Evolutionary conservation across 2,888 invertebrate genomes (phyloP), one percentile per base, ranked within the genome.

Genomic region (Agrochola lychnidis): DNA sequence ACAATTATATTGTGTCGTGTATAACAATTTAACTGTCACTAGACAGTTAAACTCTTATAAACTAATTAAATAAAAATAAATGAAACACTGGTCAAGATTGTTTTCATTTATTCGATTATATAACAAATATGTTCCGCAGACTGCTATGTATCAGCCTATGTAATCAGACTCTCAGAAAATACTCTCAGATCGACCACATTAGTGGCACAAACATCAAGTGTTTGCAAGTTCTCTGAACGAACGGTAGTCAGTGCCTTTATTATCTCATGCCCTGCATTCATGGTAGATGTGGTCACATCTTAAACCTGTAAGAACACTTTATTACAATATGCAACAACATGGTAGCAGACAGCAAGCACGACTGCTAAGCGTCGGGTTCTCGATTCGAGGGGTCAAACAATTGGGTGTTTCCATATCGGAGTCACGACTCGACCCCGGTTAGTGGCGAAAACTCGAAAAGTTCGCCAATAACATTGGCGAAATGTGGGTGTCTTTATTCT

Each of bases 31-130:
- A 30, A 30, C 0, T 12, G 45, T 45, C 45, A 14, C 12, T 45
- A 45, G 42, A 51, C 48, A 16, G 6, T 51, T 51, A 1, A 51
- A 51, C 51, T 19, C 51, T 19, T 19, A 36, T 36, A 19, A 64
- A 66, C 9, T 2, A 45, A 59, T 30, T 16, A 42, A 74, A 61
- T 74, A 42, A 74, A 75, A 75, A 56, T n/a, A 56, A 68, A 56
- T 68, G 16, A 74, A 51, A 74, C 42, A 19, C 30, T 75, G 42
- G 4, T 53, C 19, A 30, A 53, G 19, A 45, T 62, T 53, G 30
- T 53, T 53, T 74, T 62, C 7, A 61, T 62, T 75, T 30, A 72
- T 59, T 75, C 9, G 14, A 62, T 53, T 30, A 4, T 14, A 62
- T 62, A 53, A 62, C 14, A 53, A 74, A 75, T 42, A n/a, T 30